Evolutionary conservation across 2,113 vertebrate species (phyloP).

Genomic region (Cathartes aura): DNA sequence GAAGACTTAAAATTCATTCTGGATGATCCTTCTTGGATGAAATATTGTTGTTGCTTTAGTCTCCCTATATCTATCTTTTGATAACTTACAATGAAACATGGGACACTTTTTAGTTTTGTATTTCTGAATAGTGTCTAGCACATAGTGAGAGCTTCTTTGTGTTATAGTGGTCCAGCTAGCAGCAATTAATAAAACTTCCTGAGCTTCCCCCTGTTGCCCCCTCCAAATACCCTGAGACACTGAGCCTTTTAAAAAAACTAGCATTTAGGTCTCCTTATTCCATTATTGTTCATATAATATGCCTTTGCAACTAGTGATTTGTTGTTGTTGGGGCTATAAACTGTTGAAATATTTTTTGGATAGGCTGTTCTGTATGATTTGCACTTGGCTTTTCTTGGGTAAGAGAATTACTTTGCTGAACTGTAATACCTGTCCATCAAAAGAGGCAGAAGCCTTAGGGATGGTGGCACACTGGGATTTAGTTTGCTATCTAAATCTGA

Average conservation of each 20-base stretch:
- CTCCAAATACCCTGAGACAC: background rate
- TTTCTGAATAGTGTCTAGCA: background rate
- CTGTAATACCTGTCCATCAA: background rate
- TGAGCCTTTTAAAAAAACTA: background rate
- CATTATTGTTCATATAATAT: background rate
- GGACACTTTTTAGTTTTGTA: background rate
- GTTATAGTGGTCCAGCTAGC: background rate
- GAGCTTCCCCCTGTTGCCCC: background rate
- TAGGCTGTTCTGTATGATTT: background rate
- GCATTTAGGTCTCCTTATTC: background rate
- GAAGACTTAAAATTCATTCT: background rate
- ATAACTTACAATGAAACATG: background rate
- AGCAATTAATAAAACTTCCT: background rate
- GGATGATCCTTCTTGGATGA: background rate
- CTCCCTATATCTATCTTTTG: background rate
- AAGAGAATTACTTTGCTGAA: background rate
- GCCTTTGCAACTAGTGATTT: background rate
- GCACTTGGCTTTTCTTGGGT: background rate
- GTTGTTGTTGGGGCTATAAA: background rate
- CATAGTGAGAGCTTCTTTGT: background rate
- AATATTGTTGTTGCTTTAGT: background rate
- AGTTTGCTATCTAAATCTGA: background rate
- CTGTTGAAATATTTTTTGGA: background rate
- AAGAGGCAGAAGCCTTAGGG: background rate
- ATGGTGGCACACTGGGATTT: background rate